These are phyloP conservation scores for Noctua janthina DNA, from an alignment of 2,888 invertebrate genomes.

Conservation along the genomic window DNA sequence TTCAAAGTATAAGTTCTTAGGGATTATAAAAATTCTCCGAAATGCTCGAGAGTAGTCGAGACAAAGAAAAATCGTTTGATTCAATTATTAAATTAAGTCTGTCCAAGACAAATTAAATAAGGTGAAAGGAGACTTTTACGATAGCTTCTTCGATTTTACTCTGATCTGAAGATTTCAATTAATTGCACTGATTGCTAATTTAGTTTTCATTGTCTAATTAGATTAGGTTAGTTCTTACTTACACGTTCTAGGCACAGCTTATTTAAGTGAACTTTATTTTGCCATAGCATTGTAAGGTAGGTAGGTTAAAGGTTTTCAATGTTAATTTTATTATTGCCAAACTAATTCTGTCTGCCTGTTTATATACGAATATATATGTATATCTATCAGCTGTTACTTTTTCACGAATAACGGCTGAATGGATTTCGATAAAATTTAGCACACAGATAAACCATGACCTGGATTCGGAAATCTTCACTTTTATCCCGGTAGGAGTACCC, in stretches of 20 bases:
- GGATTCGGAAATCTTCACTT: background rate
- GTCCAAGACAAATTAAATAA: conserved; percentile 50
- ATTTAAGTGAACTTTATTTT: background rate
- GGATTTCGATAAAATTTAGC: background rate
- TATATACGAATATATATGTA: background rate
- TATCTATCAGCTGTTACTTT: background rate
- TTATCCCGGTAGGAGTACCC: too few species aligned
- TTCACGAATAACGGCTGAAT: background rate
- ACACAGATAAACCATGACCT: background rate
- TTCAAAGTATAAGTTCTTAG: background rate
- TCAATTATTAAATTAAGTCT: conserved; percentile 43
- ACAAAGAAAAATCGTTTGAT: conserved; percentile 44
- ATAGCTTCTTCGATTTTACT: conserved; percentile 35
- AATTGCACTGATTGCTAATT: conserved; percentile 37
- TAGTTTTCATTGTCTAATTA: conserved; percentile 1
- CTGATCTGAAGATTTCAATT: conserved; percentile 26
- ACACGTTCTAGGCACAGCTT: background rate
- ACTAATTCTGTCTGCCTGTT: background rate
- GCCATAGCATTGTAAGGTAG: background rate
- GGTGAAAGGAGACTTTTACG: conserved; percentile 3
- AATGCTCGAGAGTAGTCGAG: background rate
- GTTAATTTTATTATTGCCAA: background rate
- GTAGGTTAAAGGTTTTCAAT: background rate
- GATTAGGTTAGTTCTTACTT: background rate
- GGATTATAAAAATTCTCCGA: background rate